A percentile compares a stretch with the other conserved stretches of the same genome.
Evolutionary conservation across 2,888 invertebrate genomes (phyloP).

Genomic region (Lapara coniferarum): DNA sequence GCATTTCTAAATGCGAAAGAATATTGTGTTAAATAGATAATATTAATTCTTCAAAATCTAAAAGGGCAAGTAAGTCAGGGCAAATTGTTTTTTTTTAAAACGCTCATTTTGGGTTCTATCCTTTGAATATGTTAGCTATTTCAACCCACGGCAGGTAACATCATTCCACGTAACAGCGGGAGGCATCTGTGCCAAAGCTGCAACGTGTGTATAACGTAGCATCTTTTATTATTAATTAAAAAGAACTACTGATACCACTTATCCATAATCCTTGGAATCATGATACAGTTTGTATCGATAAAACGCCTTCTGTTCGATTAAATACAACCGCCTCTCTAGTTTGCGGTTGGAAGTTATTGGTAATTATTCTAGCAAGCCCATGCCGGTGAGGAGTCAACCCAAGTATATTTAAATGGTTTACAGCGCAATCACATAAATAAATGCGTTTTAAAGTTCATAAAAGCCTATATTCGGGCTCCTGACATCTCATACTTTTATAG

Average conservation of each 20-base stretch:
- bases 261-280: neutral
- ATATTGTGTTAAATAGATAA: neutral
- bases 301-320: constrained; percentile 3
- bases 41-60: no score
- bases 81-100: constrained; percentile 75
- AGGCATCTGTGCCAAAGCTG: constrained; percentile 63
- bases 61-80: constrained; percentile 1
- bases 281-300: neutral
- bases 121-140: constrained; percentile 73
- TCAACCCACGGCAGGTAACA: constrained; percentile 72
- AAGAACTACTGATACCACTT: neutral
- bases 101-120: constrained; percentile 69
- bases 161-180: constrained; percentile 70
- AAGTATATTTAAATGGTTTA: constrained; percentile 12
- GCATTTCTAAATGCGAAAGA: neutral
- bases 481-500: constrained; percentile 57
- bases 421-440: constrained; percentile 45
- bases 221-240: constrained; percentile 8
- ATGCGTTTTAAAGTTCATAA: constrained; percentile 51
- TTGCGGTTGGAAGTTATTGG: constrained; percentile 19
- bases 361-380: constrained; percentile 34
- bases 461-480: constrained; percentile 47
- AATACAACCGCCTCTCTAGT: constrained; percentile 1
- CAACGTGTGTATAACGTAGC: constrained; percentile 54
- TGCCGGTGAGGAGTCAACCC: constrained; percentile 32